Evolutionary conservation across 2,113 vertebrate genomes (phyloP), one percentile per base, ranked within the genome.

Genomic region (Regulus satrapa): DNA sequence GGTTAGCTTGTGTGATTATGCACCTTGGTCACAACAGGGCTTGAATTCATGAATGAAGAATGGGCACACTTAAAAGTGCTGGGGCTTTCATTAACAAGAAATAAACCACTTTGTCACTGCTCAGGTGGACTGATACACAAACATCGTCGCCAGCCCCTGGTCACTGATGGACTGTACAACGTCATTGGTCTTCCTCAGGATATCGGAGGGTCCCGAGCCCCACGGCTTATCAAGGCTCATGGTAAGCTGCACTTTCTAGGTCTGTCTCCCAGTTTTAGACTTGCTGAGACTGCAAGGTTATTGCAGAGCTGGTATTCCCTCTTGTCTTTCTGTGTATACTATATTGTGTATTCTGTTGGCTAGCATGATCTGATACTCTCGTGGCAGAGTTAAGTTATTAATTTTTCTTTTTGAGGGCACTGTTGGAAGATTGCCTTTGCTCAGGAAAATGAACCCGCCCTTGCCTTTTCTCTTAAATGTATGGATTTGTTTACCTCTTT

Each of bases 91-190:
- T 58, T 16, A 62, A 19, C 9, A 7, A 1, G 88, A 64, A 75
- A 28, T 34, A 74, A 84, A 67, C 38, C 32, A 32, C 75, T 93
- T 63, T 61, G 52, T 89, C 20, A 4, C 56, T 92, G 51, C 62
- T 29, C 85, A 97, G 97, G 83, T 98, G 99, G 98, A 80, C 55
- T 19, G 29, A 97, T 98, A 92, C 32, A 97, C 63, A 98, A 97
- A 87, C 99, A 99, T 66, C 54, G 8, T 51, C 96, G 52, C 7
- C 99, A 99, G 54, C 99, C 99, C 40, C 95, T 99, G 62, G 97
- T 99, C 72, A 98, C 98, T 4, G 62, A 73, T 19, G 92, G 91
- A 58, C 97, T 96, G 28, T 96, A 97, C n/a, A 59, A 97, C 2
- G 34, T 99, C 76, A 97, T 96, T 2, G 98, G 93, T 1, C 32